Percentiles rank a stretch among this genome's conserved stretches.
Evolutionary conservation across 2,113 vertebrate species (phyloP).

Genomic region (Crotophaga sulcirostris): DNA sequence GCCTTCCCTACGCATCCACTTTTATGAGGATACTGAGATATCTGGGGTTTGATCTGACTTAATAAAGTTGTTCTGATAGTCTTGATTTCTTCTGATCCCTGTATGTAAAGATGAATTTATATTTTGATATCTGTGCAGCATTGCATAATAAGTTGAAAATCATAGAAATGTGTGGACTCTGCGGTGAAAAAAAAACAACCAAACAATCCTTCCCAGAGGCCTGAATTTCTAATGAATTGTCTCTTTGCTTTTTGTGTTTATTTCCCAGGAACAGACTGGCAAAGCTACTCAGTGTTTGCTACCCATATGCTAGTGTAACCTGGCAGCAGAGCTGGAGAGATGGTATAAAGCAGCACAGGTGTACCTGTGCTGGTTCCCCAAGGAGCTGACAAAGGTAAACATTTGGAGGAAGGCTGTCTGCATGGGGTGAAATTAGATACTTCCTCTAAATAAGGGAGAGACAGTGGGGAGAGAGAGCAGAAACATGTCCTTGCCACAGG

Average conservation of each 20-base stretch:
- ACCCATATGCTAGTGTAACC: background rate
- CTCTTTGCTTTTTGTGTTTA: background rate
- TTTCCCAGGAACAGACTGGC: background rate
- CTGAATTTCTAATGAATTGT: background rate
- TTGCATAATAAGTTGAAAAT: constrained; percentile 5
- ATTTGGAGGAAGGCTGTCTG: background rate
- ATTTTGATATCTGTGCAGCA: background rate
- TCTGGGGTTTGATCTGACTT: constrained; percentile 16
- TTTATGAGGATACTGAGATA: background rate
- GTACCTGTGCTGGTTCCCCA: background rate
- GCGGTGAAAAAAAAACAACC: background rate
- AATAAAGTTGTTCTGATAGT: constrained; percentile 31
- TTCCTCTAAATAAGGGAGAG: too few species aligned
- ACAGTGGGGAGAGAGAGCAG: background rate
- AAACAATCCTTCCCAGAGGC: background rate
- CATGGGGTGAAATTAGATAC: background rate
- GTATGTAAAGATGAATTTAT: background rate
- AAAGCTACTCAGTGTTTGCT: background rate
- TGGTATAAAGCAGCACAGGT: background rate
- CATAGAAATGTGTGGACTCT: background rate
- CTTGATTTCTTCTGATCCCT: constrained; percentile 11
- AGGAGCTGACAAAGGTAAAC: background rate
- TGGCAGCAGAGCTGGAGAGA: background rate
- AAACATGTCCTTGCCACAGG: background rate
- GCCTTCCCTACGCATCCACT: background rate